phyloP scores from a whole-genome alignment of 2,888 invertebrate species.

The Drosophila silvestris region DNA sequence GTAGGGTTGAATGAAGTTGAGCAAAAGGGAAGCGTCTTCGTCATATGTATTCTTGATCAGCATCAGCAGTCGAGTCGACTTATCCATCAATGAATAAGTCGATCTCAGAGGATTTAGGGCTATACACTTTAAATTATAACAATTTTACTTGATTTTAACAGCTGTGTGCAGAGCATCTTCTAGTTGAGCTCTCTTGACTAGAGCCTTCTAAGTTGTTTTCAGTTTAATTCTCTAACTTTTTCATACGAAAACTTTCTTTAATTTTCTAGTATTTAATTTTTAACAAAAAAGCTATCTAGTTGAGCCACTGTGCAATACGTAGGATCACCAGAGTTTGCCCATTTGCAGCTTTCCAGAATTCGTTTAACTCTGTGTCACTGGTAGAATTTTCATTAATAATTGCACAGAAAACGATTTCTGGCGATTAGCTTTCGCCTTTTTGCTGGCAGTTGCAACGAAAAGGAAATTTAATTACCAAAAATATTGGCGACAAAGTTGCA shows the following conservation, averaged over 20 bases:
- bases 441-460: conserved; percentile 37
- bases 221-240: not conserved
- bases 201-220: not conserved
- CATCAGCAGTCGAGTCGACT: not conserved
- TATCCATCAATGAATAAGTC: not conserved
- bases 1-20: not conserved
- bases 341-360: conserved; percentile 4
- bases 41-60: not conserved
- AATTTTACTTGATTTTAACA: not conserved
- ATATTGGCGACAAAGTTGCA: conserved; percentile 25
- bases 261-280: not conserved
- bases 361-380: conserved; percentile 22
- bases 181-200: not conserved
- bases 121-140: no score
- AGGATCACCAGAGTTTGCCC: not conserved
- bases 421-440: conserved; percentile 55
- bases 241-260: not conserved
- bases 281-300: not conserved
- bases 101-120: not conserved
- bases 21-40: not conserved
- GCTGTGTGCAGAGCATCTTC: no score
- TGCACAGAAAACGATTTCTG: conserved; percentile 60
- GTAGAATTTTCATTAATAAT: conserved; percentile 67
- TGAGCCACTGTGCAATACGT: conserved; percentile 16
- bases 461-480: conserved; percentile 59